phyloP scores from a whole-genome alignment of 1,140 invertebrate species.

The Pachypeltis micranthus region DNA sequence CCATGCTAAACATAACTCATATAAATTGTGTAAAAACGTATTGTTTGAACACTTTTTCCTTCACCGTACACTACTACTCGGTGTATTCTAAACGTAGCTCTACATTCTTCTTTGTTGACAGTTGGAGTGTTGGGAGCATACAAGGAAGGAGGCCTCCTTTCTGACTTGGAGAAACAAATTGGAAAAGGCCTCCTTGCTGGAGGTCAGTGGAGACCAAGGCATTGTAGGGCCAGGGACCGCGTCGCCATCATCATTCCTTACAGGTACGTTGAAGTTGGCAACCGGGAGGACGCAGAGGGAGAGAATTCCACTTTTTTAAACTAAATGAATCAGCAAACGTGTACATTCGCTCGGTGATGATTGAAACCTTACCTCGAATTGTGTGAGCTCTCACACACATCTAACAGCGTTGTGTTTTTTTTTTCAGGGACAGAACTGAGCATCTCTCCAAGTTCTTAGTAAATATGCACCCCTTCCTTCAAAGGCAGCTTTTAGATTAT shows the following conservation, averaged over 20 bases:
- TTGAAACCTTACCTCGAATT: too few relatives aligned
- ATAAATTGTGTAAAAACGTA: too few relatives aligned
- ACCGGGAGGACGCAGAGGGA: conserved; percentile 71
- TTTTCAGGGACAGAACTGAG: conserved; percentile 64
- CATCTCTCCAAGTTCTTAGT: conserved; percentile 74
- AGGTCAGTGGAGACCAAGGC: conserved; percentile 60
- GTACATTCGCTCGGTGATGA: too few relatives aligned
- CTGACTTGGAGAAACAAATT: conserved; percentile 15
- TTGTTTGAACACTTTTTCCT: too few relatives aligned
- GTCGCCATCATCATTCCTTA: conserved; percentile 79
- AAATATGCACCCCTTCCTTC: conserved; percentile 82
- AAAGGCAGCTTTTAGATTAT: conserved; percentile 84
- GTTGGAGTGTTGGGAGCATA: conserved; percentile 23
- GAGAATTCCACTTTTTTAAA: too few relatives aligned
- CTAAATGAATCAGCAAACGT: too few relatives aligned
- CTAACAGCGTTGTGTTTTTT: too few relatives aligned
- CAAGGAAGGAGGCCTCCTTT: conserved; percentile 15
- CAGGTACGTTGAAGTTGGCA: conserved; percentile 53
- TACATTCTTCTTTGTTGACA: conserved; percentile 14
- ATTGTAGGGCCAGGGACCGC: conserved; percentile 59
- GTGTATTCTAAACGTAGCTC: too few relatives aligned
- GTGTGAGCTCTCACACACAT: too few relatives aligned
- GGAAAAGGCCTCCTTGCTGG: conserved; percentile 42
- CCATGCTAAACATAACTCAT: too few relatives aligned
- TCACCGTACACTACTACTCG: too few relatives aligned